phyloP scores from a whole-genome alignment of 2,797 vertebrate species.

The Toxotes lorentzi region DNA sequence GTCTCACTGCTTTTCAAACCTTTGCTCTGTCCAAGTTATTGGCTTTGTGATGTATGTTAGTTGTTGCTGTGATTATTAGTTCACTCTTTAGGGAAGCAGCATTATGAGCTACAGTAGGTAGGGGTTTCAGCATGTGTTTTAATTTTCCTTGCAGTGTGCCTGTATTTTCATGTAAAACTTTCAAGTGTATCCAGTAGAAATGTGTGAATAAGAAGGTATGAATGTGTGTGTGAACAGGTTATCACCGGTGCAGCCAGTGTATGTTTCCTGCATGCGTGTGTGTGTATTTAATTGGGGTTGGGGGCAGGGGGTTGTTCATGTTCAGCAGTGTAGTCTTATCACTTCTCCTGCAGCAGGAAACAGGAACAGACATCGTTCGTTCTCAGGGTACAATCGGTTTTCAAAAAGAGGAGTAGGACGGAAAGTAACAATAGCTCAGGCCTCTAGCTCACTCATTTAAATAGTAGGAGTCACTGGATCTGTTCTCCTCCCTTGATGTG shows the following conservation, averaged over 20 bases:
- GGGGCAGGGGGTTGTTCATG: constrained; percentile 19
- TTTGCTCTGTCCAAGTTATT: constrained; percentile 36
- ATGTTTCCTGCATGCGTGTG: constrained; percentile 28
- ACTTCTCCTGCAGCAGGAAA: constrained; percentile 75
- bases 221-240: constrained; percentile 20
- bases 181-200: constrained; percentile 49
- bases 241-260: constrained; percentile 29
- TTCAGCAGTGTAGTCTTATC: constrained; percentile 64
- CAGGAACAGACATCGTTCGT: constrained; percentile 76
- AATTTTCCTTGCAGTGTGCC: constrained; percentile 42
- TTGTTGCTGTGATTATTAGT: constrained; percentile 43
- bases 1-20: constrained; percentile 41
- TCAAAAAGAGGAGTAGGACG: constrained; percentile 39
- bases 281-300: constrained; percentile 22
- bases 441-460: constrained; percentile 64
- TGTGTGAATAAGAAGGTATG: constrained; percentile 30
- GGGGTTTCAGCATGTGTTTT: constrained; percentile 49
- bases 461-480: constrained; percentile 90
- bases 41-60: constrained; percentile 37
- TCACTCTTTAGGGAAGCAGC: constrained; percentile 50
- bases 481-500: constrained; percentile 89
- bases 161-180: constrained; percentile 51
- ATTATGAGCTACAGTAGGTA: constrained; percentile 39
- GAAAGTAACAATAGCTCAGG: constrained; percentile 80
- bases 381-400: constrained; percentile 85